Percentiles rank a stretch among this genome's conserved stretches.
Evolutionary conservation across 2,797 vertebrate species (phyloP).

Genomic region (Falco concolor): DNA sequence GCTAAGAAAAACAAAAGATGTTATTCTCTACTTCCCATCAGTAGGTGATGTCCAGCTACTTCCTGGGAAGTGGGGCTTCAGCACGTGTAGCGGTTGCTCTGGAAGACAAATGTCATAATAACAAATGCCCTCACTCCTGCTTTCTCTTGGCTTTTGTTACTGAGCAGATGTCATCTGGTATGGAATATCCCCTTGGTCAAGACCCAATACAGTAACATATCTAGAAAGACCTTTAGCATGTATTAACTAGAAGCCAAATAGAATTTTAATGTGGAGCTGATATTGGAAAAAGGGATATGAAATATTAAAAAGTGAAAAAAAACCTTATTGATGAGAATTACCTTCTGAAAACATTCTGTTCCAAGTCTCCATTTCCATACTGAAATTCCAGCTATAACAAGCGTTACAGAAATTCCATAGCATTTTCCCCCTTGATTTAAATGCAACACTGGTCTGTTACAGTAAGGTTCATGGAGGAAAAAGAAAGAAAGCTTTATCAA

Average conservation of each 20-base stretch:
- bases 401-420: not conserved
- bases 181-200: not conserved
- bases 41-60: not conserved
- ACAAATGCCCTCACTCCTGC: not conserved
- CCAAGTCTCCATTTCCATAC: not conserved
- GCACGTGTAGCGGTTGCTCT: rapidly evolving
- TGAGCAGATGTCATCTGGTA: not conserved
- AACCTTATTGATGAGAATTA: not conserved
- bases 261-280: not conserved
- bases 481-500: not conserved
- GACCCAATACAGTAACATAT: not conserved
- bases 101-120: not conserved
- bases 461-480: not conserved
- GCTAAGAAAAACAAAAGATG: not conserved
- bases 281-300: not conserved
- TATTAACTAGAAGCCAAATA: not conserved
- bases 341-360: not conserved
- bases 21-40: not conserved
- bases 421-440: not conserved
- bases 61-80: not conserved
- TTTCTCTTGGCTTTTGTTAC: not conserved
- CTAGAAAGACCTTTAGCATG: not conserved
- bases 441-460: not conserved
- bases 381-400: constrained; percentile 19
- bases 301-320: constrained; percentile 17